A percentile compares a stretch with the other conserved stretches of the same genome.
These are phyloP conservation scores for Camponotus pennsylvanicus DNA, from an alignment of 1,140 invertebrate species.

Conservation along the genomic window DNA sequence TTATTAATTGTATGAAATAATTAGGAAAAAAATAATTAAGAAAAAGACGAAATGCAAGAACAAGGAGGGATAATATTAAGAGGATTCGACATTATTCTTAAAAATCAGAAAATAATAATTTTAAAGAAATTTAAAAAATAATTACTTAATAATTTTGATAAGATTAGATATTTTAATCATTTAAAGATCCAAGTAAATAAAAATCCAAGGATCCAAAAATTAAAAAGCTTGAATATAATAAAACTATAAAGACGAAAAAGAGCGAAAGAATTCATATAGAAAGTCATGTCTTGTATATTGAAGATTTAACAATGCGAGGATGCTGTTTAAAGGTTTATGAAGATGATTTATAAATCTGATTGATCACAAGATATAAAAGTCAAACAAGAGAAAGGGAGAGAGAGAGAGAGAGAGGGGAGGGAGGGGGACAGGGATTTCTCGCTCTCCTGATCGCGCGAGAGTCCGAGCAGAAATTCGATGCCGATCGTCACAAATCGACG, in stretches of 20 bases:
- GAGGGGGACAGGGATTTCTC: not conserved
- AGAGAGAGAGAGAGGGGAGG: not conserved
- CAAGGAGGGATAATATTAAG: not conserved
- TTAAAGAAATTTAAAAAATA: too few relatives aligned
- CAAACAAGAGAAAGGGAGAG: not conserved
- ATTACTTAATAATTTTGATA: not conserved
- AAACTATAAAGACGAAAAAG: not conserved
- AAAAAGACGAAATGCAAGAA: not conserved
- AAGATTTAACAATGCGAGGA: not conserved
- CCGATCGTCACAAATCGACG: conserved; percentile 34
- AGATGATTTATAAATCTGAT: not conserved
- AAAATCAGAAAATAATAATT: not conserved
- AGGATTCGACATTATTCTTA: not conserved
- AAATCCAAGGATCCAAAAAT: not conserved
- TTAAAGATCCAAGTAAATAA: not conserved
- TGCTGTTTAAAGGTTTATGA: not conserved
- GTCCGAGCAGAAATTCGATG: conserved; percentile 3
- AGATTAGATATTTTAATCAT: not conserved
- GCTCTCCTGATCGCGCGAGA: not conserved
- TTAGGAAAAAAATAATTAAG: not conserved
- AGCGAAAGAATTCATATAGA: not conserved
- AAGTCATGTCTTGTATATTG: too few relatives aligned
- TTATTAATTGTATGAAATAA: not conserved
- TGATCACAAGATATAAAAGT: not conserved
- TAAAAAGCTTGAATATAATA: not conserved